Percentiles rank a stretch among this genome's conserved stretches.
Evolutionary conservation across 1,140 invertebrate genomes (phyloP).

Genomic region (Nymphalis io): DNA sequence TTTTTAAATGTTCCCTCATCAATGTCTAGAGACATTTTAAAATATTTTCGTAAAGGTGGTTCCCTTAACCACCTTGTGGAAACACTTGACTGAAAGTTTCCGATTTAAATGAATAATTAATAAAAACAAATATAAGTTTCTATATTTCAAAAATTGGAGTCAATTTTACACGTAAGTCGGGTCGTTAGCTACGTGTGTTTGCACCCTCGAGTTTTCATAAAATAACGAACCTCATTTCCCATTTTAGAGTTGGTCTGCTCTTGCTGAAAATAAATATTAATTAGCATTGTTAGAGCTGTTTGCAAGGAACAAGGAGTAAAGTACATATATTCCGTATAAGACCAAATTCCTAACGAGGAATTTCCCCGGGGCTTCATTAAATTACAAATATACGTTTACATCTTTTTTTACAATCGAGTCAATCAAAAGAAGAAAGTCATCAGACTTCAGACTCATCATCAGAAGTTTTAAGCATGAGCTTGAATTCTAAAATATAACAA

Average conservation of each 20-base stretch:
- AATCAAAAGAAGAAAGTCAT: no score
- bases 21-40: no score
- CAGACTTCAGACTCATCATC: no score
- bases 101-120: no score
- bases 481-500: no score
- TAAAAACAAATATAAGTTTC: no score
- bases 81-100: no score
- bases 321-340: background rate
- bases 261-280: conserved; percentile 15
- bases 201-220: background rate
- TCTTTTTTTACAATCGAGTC: background rate
- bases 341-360: conserved; percentile 7
- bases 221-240: conserved; percentile 3
- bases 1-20: no score
- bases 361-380: conserved; percentile 20
- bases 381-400: conserved; percentile 10
- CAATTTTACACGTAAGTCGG: background rate
- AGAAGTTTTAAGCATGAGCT: no score
- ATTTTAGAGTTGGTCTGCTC: background rate
- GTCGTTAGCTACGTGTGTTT: background rate
- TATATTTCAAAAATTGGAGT: no score
- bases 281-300: conserved; percentile 10
- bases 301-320: background rate
- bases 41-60: no score
- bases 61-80: no score